Percentiles rank a stretch among this genome's conserved stretches.
phyloP scores from a whole-genome alignment of 2,113 vertebrate species.

The Petrocephalus microphthalmus region DNA sequence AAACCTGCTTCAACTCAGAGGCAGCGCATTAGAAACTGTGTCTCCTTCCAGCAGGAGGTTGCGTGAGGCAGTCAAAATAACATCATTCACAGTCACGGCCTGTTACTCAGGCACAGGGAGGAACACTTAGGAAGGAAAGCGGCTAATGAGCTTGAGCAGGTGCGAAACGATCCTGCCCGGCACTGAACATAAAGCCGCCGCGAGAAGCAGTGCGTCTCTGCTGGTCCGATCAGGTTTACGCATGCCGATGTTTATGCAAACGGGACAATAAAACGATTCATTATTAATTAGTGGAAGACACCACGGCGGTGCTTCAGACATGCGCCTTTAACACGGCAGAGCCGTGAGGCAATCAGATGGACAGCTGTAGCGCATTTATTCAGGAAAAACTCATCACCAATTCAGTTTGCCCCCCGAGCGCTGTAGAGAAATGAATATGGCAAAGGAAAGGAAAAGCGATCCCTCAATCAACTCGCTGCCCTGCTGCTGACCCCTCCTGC shows the following conservation, averaged over 20 bases:
- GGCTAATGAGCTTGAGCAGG: background rate
- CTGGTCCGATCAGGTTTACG: background rate
- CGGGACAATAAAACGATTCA: background rate
- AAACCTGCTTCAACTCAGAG: background rate
- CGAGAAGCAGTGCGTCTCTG: background rate
- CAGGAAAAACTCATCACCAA: background rate
- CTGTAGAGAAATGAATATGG: background rate
- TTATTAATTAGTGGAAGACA: background rate
- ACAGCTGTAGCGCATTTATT: background rate
- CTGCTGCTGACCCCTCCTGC: background rate
- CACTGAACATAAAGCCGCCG: background rate
- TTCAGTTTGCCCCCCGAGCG: too few species aligned
- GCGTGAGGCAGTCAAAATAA: background rate
- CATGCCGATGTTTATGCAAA: background rate
- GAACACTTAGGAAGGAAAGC: background rate
- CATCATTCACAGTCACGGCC: background rate
- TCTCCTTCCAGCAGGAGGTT: background rate
- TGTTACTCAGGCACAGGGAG: background rate
- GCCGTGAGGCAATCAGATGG: background rate
- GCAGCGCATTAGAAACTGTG: background rate
- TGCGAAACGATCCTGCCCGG: background rate
- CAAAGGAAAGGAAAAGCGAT: background rate
- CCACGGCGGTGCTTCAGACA: background rate
- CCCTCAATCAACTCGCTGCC: background rate
- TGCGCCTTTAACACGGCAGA: background rate